Percentiles rank a stretch among this genome's conserved stretches.
phyloP scores from a whole-genome alignment of 1,140 invertebrate genomes.

The Lysiphlebus fabarum region DNA sequence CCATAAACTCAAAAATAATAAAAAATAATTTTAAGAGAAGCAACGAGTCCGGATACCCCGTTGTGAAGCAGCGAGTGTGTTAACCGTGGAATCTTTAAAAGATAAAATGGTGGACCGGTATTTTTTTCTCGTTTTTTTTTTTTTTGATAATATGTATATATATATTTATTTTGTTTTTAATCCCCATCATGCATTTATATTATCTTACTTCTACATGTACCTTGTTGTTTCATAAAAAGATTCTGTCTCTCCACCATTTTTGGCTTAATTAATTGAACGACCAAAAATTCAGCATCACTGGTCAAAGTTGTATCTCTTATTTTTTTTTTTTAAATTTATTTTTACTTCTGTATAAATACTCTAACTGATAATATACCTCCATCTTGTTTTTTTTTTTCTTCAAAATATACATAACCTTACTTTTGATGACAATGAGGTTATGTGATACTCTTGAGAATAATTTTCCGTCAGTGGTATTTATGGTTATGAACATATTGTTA shows the following conservation, averaged over 20 bases:
- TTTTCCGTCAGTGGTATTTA: slow-evolving; percentile 7
- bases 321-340: background rate
- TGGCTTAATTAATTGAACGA: slow-evolving; percentile 26
- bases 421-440: slow-evolving; percentile 7
- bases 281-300: slow-evolving; percentile 7
- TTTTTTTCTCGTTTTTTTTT: slow-evolving; percentile 3
- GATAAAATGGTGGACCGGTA: slow-evolving; percentile 32
- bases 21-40: slow-evolving; percentile 13
- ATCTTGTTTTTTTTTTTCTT: background rate
- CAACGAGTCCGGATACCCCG: slow-evolving; percentile 19
- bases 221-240: slow-evolving; percentile 3
- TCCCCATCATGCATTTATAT: no score
- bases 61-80: slow-evolving; percentile 3
- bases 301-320: slow-evolving; percentile 11
- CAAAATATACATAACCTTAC: background rate
- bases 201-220: background rate
- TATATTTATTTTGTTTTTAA: no score
- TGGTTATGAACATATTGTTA: slow-evolving; percentile 15
- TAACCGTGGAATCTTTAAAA: slow-evolving; percentile 16
- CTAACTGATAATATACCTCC: no score
- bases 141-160: no score
- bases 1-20: slow-evolving; percentile 7
- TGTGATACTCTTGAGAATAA: slow-evolving; percentile 26
- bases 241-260: slow-evolving; percentile 26
- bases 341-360: background rate